These are phyloP conservation scores for Alouatta palliata DNA, from an alignment of 2,113 vertebrate species.

Conservation along the genomic window DNA sequence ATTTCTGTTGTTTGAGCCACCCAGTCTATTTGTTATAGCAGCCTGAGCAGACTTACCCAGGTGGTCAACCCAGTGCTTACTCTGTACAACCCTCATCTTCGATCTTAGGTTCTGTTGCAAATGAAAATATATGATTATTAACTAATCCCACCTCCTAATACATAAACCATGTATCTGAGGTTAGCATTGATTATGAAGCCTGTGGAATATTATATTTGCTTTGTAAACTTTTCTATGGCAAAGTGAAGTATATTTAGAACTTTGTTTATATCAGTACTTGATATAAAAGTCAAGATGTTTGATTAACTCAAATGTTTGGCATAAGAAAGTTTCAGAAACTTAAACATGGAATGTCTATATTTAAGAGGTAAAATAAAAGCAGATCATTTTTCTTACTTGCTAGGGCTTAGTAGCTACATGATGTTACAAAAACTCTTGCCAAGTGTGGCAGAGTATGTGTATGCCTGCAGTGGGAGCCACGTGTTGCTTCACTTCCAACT, in stretches of 20 bases:
- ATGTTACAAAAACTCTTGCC: not conserved
- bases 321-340: not conserved
- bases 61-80: not conserved
- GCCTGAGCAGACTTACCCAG: not conserved
- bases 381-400: not conserved
- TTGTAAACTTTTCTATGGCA: not conserved
- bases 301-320: not conserved
- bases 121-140: not conserved
- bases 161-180: not conserved
- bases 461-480: rapidly evolving
- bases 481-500: not conserved
- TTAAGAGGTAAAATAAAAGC: not conserved
- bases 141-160: not conserved
- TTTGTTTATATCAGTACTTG: not conserved
- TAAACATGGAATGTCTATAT: not conserved
- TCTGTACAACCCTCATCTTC: not conserved
- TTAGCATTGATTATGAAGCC: not conserved
- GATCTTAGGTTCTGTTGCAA: not conserved
- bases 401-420: not conserved
- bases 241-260: not conserved
- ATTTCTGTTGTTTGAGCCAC: not conserved
- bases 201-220: not conserved
- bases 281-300: not conserved
- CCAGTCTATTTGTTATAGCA: not conserved
- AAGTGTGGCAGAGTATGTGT: rapidly evolving